phyloP scores from a whole-genome alignment of 2,113 vertebrate genomes.

The Indicator maculatus region DNA sequence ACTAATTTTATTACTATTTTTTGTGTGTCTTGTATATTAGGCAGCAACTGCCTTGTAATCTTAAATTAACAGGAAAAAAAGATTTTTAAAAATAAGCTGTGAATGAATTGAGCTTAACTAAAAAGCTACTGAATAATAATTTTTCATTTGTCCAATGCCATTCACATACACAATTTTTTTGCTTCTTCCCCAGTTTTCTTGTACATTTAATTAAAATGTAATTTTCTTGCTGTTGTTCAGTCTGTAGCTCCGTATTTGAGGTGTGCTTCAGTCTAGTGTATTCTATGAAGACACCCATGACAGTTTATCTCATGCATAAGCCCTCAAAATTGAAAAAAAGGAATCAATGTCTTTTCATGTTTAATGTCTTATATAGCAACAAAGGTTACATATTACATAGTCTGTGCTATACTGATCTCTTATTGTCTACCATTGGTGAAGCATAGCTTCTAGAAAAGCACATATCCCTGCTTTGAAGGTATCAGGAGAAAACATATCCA shows the following conservation, averaged over 20 bases:
- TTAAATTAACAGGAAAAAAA: neutral
- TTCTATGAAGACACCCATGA: neutral
- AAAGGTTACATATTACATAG: neutral
- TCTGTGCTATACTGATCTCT: neutral
- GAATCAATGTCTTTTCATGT: neutral
- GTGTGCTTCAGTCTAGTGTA: neutral
- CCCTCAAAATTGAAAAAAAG: neutral
- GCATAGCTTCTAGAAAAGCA: neutral
- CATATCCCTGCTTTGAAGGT: neutral
- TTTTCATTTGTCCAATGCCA: neutral
- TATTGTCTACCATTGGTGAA: neutral
- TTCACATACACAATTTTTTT: neutral
- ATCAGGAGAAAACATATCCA: neutral
- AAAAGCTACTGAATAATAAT: neutral
- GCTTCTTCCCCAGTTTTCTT: neutral
- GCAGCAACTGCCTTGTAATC: neutral
- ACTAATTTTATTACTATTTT: neutral
- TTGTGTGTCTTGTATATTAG: neutral
- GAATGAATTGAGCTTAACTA: neutral
- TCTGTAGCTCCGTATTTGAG: neutral
- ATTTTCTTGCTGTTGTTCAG: neutral
- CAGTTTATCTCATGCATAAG: neutral
- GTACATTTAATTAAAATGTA: neutral
- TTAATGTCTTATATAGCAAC: neutral
- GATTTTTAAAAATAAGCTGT: neutral